Conservation (phyloP, 2,797 vertebrate species). For the Pseudopleuronectes americanus region DNA sequence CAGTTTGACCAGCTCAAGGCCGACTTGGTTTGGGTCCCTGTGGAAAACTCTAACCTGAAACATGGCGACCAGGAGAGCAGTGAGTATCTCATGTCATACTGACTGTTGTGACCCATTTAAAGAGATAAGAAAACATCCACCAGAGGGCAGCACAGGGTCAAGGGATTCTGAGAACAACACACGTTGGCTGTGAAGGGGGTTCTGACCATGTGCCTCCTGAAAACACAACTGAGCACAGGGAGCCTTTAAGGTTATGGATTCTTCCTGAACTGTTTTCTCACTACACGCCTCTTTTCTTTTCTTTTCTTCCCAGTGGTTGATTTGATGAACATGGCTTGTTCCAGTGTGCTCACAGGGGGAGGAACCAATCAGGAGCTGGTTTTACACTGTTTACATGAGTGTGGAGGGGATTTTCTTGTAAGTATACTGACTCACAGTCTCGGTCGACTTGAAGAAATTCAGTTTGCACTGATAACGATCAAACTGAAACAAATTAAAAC, state of each 20-base stretch:
- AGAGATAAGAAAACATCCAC: too few species aligned
- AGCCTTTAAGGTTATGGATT: too few species aligned
- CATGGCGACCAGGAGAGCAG: conserved; percentile 50
- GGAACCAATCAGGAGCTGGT: conserved; percentile 98
- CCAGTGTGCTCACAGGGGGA: conserved; percentile 91
- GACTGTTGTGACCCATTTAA: neutral
- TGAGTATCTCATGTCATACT: conserved; percentile 39
- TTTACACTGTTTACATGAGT: conserved; percentile 93
- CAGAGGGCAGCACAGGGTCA: too few species aligned
- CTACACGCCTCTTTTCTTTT: too few species aligned
- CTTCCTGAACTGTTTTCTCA: too few species aligned
- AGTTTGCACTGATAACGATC: neutral
- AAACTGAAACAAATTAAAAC: neutral
- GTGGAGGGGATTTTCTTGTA: conserved; percentile 92
- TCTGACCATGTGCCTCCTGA: too few species aligned
- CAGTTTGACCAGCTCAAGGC: conserved; percentile 87
- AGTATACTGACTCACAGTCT: conserved; percentile 69
- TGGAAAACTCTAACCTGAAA: conserved; percentile 52
- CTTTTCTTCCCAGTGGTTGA: conserved; percentile 83
- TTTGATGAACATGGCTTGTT: conserved; percentile 93
- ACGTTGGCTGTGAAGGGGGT: too few species aligned
- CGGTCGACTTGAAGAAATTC: neutral
- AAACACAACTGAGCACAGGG: too few species aligned
- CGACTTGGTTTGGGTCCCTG: conserved; percentile 89
- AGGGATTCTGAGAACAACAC: too few species aligned